Conservation (phyloP, 1,140 invertebrate genomes). For the Pseudoatta argentina region DNA sequence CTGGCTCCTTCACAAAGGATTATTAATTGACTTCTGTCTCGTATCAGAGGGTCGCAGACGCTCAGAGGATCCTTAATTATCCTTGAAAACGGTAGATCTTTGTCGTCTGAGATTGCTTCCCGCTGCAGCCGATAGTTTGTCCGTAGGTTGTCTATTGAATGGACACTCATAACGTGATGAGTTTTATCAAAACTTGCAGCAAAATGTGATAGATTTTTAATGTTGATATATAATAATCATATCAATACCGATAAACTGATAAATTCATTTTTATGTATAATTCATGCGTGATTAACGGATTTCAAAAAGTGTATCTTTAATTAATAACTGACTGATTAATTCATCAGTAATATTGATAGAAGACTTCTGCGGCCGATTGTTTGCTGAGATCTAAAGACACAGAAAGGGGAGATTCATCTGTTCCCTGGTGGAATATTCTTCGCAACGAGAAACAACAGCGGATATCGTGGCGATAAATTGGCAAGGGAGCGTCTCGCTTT, state of each 20-base stretch:
- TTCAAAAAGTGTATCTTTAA: background rate
- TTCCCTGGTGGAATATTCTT: slow-evolving; percentile 67
- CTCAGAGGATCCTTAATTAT: slow-evolving; percentile 75
- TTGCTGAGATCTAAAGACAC: slow-evolving; percentile 9
- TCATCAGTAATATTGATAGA: background rate
- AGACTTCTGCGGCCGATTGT: slow-evolving; percentile 7
- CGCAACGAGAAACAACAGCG: slow-evolving; percentile 65
- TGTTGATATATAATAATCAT: background rate
- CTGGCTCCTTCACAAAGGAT: slow-evolving; percentile 77
- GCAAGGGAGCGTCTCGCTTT: slow-evolving; percentile 73
- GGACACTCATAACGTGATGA: slow-evolving; percentile 53
- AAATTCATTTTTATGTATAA: background rate
- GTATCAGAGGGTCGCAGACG: slow-evolving; percentile 76
- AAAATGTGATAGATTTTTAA: slow-evolving; percentile 5
- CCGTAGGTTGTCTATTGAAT: slow-evolving; percentile 34
- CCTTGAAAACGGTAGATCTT: slow-evolving; percentile 72
- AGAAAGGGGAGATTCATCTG: slow-evolving; percentile 54
- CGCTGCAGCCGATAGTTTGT: slow-evolving; percentile 43
- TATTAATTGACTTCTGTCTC: slow-evolving; percentile 79
- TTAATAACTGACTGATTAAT: background rate
- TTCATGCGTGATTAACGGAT: background rate
- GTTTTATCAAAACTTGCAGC: background rate
- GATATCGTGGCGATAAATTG: slow-evolving; percentile 70
- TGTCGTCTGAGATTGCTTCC: slow-evolving; percentile 61
- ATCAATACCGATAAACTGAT: background rate